phyloP scores from a whole-genome alignment of 2,888 invertebrate species.

The Syrista parreyssii region DNA sequence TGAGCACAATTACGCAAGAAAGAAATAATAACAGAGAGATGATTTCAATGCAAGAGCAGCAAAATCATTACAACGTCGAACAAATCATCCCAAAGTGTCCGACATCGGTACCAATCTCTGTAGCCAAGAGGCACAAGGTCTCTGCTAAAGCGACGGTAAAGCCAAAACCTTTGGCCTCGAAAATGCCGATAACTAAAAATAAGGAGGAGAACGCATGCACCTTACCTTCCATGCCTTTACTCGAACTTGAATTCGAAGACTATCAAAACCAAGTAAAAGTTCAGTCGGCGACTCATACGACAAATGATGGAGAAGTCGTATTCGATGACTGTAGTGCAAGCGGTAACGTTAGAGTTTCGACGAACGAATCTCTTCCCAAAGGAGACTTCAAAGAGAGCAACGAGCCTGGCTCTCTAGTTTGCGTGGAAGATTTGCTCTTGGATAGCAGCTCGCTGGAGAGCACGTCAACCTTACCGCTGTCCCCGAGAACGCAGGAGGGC shows the following conservation, averaged over 20 bases:
- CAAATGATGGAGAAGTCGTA: not conserved
- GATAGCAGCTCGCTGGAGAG: not conserved
- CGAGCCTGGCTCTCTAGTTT: not conserved
- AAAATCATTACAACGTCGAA: not conserved
- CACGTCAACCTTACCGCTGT: not conserved
- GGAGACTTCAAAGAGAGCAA: not conserved
- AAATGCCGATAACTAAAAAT: not conserved
- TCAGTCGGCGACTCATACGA: not conserved
- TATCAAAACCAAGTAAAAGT: not conserved
- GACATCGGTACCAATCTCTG: constrained; percentile 4
- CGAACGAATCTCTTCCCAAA: not conserved
- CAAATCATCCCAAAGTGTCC: constrained; percentile 11
- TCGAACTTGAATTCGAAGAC: not conserved
- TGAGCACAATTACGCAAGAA: not conserved
- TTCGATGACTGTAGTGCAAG: not conserved
- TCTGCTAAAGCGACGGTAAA: not conserved
- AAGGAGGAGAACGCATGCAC: not conserved
- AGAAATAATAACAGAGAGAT: not conserved
- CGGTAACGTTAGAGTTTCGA: not conserved
- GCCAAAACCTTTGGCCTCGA: not conserved
- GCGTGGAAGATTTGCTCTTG: not conserved
- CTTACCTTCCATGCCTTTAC: constrained; percentile 17
- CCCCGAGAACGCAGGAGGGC: not conserved
- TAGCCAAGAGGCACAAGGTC: not conserved
- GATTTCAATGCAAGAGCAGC: not conserved